Evolutionary conservation across 2,797 vertebrate species (phyloP).

Genomic region (Phataginus tetradactyla): DNA sequence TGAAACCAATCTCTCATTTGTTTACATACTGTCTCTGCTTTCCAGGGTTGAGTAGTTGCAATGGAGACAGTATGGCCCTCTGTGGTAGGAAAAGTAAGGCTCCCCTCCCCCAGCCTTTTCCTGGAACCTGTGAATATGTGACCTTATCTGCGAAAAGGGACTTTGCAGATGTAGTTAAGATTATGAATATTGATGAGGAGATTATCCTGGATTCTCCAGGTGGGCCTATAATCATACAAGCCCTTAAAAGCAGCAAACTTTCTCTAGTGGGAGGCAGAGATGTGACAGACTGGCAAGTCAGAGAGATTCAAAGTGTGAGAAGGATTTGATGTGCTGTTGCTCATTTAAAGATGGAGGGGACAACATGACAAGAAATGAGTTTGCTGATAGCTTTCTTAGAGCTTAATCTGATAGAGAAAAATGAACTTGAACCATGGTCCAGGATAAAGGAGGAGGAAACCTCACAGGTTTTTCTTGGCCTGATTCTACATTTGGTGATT

Average conservation of each 20-base stretch:
- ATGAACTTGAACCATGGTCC: background rate
- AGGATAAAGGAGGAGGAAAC: background rate
- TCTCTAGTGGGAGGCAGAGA: background rate
- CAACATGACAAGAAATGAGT: background rate
- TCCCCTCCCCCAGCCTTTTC: background rate
- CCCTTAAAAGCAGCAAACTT: conserved; percentile 28
- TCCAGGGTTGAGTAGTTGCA: background rate
- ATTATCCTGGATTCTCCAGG: background rate
- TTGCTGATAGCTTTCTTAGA: conserved; percentile 15
- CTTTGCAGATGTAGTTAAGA: conserved; percentile 9
- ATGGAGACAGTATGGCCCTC: background rate
- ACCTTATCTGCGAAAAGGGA: background rate
- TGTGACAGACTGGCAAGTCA: background rate
- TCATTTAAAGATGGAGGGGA: conserved; percentile 1
- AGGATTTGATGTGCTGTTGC: background rate
- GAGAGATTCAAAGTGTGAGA: background rate
- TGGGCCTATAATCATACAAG: background rate
- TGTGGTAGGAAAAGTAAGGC: background rate
- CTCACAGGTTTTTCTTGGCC: background rate
- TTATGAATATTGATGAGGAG: background rate
- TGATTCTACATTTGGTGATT: conserved; percentile 23
- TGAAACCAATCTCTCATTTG: background rate
- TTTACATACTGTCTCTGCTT: conserved; percentile 6
- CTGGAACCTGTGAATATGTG: background rate
- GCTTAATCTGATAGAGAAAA: background rate